These are phyloP conservation scores for Schizotus pectinicornis DNA, from an alignment of 2,888 invertebrate species.

Conservation along the genomic window DNA sequence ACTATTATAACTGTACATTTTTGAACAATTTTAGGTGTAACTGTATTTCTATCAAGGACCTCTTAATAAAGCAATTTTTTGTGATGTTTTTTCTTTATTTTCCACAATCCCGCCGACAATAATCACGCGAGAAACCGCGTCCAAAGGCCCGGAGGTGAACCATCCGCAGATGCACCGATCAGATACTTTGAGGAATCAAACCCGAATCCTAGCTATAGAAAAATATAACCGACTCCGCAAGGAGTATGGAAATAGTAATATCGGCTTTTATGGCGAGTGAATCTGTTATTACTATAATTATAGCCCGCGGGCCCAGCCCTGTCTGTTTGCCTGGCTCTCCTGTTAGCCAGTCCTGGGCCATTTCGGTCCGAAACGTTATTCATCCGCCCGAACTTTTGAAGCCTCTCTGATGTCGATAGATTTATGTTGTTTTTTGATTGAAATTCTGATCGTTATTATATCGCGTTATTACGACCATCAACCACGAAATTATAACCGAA, in stretches of 20 bases:
- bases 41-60: no score
- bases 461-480: conserved; percentile 23
- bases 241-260: conserved; percentile 52
- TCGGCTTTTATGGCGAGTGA: conserved; percentile 52
- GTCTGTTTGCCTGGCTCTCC: conserved; percentile 50
- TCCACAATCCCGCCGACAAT: conserved; percentile 1
- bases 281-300: conserved; percentile 59
- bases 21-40: no score
- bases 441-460: conserved; percentile 43
- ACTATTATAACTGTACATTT: no score
- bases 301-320: conserved; percentile 50
- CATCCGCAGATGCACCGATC: conserved; percentile 12
- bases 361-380: conserved; percentile 40
- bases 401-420: conserved; percentile 29
- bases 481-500: conserved; percentile 40
- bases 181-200: conserved; percentile 29
- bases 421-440: conserved; percentile 45
- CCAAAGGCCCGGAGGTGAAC: neutral
- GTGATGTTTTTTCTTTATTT: conserved; percentile 1
- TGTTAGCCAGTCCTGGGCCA: conserved; percentile 21
- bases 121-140: no score
- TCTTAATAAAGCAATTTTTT: conserved; percentile 5
- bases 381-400: conserved; percentile 32
- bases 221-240: conserved; percentile 34
- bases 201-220: conserved; percentile 32